These are phyloP conservation scores for Scortum barcoo DNA, from an alignment of 2,113 vertebrate genomes.

Conservation along the genomic window DNA sequence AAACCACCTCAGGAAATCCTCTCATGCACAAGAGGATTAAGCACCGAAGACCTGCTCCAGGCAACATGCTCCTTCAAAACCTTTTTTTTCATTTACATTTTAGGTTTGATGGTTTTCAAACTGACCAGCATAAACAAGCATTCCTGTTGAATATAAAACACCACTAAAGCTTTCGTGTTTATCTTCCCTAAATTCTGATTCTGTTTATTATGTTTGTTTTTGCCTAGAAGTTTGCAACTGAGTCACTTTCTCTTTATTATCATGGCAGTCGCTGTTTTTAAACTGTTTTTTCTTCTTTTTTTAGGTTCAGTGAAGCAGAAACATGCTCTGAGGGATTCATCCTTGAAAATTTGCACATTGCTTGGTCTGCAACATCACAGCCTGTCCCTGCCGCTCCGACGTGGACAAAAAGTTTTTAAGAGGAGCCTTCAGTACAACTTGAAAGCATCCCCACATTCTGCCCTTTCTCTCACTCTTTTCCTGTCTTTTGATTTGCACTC, in stretches of 20 bases:
- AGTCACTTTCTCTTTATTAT: constrained; percentile 7
- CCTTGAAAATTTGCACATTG: constrained; percentile 46
- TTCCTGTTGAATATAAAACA: neutral
- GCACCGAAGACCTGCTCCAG: neutral
- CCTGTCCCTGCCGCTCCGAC: constrained; percentile 35
- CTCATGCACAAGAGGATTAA: neutral
- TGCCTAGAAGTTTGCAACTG: neutral
- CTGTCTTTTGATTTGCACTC: constrained; percentile 63
- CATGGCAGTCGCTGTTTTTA: constrained; percentile 15
- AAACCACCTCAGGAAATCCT: neutral
- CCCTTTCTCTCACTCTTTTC: constrained; percentile 42
- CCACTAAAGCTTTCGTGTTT: neutral
- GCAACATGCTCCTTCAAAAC: neutral
- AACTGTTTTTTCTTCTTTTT: constrained; percentile 27
- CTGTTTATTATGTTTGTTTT: neutral
- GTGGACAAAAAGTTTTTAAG: constrained; percentile 62
- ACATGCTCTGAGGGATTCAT: constrained; percentile 35
- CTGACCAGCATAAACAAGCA: neutral
- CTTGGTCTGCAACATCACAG: constrained; percentile 27
- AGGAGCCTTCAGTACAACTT: constrained; percentile 66
- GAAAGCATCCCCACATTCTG: constrained; percentile 57
- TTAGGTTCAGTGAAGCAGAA: constrained; percentile 39
- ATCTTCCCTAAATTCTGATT: neutral
- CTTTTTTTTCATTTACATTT: neutral
- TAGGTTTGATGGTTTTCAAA: neutral